These are phyloP conservation scores for Plagiodera versicolora DNA, from an alignment of 2,888 invertebrate genomes.

Conservation along the genomic window DNA sequence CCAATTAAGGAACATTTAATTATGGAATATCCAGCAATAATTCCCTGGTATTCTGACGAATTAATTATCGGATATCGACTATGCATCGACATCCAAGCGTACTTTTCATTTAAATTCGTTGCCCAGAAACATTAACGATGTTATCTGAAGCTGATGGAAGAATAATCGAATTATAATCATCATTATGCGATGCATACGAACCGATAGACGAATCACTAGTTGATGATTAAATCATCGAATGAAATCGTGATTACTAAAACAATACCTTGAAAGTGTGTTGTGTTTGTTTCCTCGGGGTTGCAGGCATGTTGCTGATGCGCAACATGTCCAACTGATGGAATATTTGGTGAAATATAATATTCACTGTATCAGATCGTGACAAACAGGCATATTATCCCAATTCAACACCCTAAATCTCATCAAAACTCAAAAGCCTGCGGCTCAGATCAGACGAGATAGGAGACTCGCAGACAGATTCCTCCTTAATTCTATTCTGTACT, in stretches of 20 bases:
- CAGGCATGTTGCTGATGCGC: no score
- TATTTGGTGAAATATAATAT: slow-evolving; percentile 15
- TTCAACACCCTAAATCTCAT: slow-evolving; percentile 18
- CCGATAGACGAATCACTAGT: not conserved
- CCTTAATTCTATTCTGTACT: no score
- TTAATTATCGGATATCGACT: not conserved
- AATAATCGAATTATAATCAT: not conserved
- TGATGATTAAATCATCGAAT: no score
- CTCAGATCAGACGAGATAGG: not conserved
- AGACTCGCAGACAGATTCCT: no score
- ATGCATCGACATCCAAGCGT: not conserved
- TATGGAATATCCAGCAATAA: not conserved
- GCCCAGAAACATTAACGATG: not conserved
- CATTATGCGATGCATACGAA: not conserved
- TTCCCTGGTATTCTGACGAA: not conserved
- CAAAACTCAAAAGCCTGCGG: not conserved
- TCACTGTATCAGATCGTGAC: slow-evolving; percentile 16
- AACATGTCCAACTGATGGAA: slow-evolving; percentile 16
- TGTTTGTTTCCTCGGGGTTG: no score
- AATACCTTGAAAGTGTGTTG: no score
- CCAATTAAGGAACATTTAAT: not conserved
- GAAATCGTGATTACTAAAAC: no score
- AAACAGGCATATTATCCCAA: slow-evolving; percentile 21
- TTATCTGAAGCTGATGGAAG: not conserved
- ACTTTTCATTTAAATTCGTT: not conserved